Evolutionary conservation across 2,888 invertebrate genomes (phyloP), one percentile per base, ranked within the genome.

Genomic region (Smittia aterrima): DNA sequence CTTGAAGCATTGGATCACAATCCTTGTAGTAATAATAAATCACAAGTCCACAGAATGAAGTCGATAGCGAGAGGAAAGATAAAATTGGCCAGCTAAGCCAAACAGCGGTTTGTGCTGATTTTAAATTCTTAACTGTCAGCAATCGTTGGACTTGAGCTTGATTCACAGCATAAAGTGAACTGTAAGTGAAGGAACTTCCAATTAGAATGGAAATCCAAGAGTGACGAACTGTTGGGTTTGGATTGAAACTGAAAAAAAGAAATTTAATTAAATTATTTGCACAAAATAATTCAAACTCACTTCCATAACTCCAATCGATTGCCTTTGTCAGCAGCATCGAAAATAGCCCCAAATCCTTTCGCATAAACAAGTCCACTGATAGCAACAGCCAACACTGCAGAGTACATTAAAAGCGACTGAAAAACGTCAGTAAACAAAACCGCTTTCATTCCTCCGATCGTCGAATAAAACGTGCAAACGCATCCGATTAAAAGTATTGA

Each of bases 391-490:
- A 91, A 89, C 9, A 95, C 87, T 0, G 95, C 91, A 1, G 86
- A 88, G 79, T 92, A 94, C 95, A 96, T 96, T 1, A 96, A 85
- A 1, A 90, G 75, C 0, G 93, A 92, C 81, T 93, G 92, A 77
- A 95, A 90, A 1, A 95, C 88, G 79, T 95, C 95, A 0, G 95
- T 95, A 78, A 94, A 88, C 67, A 95, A 83, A 0, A 95, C 95
- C 1, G 95, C 95, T 81, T 95, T 95, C 89, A 95, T 94, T 40
- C 95, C 95, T 18, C 95, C 95, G 76, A 95, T 85, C 0, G 92
- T 90, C 0, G 94, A 93, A 79, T 95, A 95, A 80, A 95, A 92
- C 0, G 93, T 92, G 80, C 94, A 95, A 1, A 90, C 92, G 64
- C 91, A 79, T 1, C 90, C 64, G 40, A 75, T 22, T 13, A 70